These are phyloP conservation scores for Cryptoblepharus egeriae DNA, from an alignment of 2,797 vertebrate species.

Conservation along the genomic window DNA sequence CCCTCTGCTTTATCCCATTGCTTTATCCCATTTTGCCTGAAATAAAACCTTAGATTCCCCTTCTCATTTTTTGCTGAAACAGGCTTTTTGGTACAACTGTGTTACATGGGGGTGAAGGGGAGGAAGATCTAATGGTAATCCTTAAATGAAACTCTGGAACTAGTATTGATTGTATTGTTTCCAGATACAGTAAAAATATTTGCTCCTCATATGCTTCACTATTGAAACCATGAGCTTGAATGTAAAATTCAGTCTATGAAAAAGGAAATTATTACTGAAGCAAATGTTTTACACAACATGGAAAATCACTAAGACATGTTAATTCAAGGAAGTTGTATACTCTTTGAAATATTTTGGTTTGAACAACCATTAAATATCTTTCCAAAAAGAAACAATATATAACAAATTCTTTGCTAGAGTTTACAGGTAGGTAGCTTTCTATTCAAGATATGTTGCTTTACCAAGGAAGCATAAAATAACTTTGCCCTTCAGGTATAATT, in stretches of 20 bases:
- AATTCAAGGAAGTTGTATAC: background rate
- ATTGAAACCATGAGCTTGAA: background rate
- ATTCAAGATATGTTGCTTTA: background rate
- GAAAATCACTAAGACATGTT: background rate
- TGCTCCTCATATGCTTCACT: no score
- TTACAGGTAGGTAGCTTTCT: background rate
- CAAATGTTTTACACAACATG: background rate
- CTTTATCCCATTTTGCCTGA: background rate
- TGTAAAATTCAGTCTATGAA: background rate
- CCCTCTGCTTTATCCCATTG: no score
- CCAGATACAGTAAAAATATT: no score
- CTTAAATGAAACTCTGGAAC: background rate
- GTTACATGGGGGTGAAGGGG: background rate
- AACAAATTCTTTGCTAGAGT: background rate
- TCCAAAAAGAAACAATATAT: background rate
- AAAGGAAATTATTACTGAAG: background rate
- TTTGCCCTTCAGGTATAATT: constrained; percentile 19
- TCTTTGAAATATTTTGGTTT: constrained; percentile 3
- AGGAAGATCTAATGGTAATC: background rate
- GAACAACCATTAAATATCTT: background rate
- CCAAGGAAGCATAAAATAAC: constrained; percentile 2
- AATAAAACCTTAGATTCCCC: background rate
- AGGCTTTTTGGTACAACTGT: background rate
- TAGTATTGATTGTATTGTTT: background rate
- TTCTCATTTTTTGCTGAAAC: background rate